A percentile compares a stretch with the other conserved stretches of the same genome.
Evolutionary conservation across 2,113 vertebrate genomes (phyloP).

Genomic region (Irena cyanogastra): DNA sequence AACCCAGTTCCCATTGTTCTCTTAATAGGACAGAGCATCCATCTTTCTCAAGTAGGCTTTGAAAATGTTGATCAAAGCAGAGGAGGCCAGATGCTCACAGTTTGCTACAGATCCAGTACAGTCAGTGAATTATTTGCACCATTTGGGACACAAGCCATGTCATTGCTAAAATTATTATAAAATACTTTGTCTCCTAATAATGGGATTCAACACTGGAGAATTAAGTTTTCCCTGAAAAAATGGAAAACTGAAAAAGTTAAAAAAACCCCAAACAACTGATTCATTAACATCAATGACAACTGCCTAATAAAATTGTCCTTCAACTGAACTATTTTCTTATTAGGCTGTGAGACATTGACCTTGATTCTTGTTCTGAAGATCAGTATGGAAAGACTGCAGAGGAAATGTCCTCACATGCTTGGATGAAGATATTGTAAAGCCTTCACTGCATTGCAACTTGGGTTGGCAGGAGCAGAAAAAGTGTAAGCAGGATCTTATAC

Average conservation of each 20-base stretch:
- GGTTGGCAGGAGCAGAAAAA: neutral
- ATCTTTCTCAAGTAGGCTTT: constrained; percentile 22
- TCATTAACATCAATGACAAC: neutral
- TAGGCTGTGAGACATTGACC: neutral
- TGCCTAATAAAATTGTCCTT: neutral
- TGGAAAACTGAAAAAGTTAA: neutral
- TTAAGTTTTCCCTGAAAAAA: neutral
- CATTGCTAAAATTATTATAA: constrained; percentile 6
- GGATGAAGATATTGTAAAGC: neutral
- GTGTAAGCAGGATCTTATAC: neutral
- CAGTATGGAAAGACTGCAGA: neutral
- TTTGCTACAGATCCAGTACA: neutral
- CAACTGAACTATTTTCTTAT: neutral
- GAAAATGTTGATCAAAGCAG: constrained; percentile 48
- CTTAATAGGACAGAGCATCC: constrained; percentile 16
- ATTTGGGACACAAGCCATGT: neutral
- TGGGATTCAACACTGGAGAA: neutral
- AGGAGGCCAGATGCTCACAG: neutral
- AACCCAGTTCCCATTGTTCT: neutral
- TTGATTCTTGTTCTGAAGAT: neutral
- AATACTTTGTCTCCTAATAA: neutral
- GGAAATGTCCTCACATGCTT: neutral
- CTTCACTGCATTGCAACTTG: neutral
- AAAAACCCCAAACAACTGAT: neutral
- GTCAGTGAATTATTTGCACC: neutral